Base-by-base conservation (phyloP, 2,888 invertebrate genomes). In the Noctua janthe region DNA sequence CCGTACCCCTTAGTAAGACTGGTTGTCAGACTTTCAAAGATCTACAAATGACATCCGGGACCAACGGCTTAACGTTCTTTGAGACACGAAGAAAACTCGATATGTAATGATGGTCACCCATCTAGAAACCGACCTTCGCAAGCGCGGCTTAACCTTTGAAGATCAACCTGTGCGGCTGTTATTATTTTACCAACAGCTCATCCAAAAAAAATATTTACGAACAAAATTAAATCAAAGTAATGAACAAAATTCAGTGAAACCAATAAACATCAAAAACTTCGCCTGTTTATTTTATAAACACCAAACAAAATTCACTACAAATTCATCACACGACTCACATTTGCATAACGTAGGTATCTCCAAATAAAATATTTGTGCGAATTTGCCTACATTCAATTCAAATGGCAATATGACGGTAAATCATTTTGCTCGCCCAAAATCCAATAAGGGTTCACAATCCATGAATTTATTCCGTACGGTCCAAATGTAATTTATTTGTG, bases 401-500 rank as follows among this genome's bases (percentile, higher is more conserved):
- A 66, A 86, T 73, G n/a, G 59, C 75, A 87, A 85, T 88, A 66
- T 74, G 67, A 69, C 51, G 64, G 49, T 75, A 75, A 73, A 74
- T 77, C 59, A 81, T 83, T 81, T 83, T 69, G 20, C 51, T 6
- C 43, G 66, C 29, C 64, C 39, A 17, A 75, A 66, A 47, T 59
- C 70, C 69, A 80, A 77, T 66, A 82, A 67, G 64, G 79, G 78
- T 74, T 23, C 74, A 54, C 39, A 71, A 74, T 77, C 49, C 54
- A 71, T 87, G 76, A 82, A 88, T 84, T 76, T 73, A 84, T 82
- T 82, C 67, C 35, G 71, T 71, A 75, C 47, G 78, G 78, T 54
- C 39, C 76, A 47, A 87, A 88, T 71, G 70, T 84, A 87, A 87
- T 88, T 84, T 87, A 87, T 88, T 88, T 88, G 82, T 67, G 62